These are phyloP conservation scores for human (Homo sapiens) DNA, from an alignment of 2,113 vertebrate genomes.

Conservation along the genomic window GRCh38 chr13:100499501-100500000, in stretches of 20 bases:
- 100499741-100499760: neutral
- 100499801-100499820: neutral
- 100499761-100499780: neutral
- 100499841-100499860: neutral
- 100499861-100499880: neutral
- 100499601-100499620: neutral
- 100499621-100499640: neutral
- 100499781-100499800: neutral
- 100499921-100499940: neutral
- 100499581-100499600: neutral
- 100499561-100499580: neutral
- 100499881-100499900: neutral
- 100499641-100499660: rapidly evolving
- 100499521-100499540: neutral
- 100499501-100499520: neutral
- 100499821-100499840: neutral
- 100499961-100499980: neutral
- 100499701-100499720: neutral
- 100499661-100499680: neutral
- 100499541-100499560: neutral
- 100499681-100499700: neutral
- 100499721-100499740: neutral
- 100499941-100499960: neutral
- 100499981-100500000: neutral
- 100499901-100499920: neutral